Conservation (phyloP, 2,113 vertebrate species). For the Nibea albiflora region DNA sequence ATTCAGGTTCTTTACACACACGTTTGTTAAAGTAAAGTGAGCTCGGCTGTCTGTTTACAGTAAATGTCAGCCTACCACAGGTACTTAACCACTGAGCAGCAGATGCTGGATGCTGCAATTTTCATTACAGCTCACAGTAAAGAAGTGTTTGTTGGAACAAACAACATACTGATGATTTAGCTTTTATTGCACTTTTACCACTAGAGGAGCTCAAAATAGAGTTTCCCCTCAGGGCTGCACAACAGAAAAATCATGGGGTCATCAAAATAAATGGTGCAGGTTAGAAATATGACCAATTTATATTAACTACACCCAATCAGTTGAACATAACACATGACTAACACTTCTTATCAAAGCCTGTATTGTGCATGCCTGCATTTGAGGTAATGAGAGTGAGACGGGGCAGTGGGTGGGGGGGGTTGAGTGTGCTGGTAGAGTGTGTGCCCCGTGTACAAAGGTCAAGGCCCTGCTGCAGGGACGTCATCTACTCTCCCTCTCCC, state of each 20-base stretch:
- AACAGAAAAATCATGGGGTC: slow-evolving; percentile 7
- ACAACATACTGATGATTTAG: slow-evolving; percentile 13
- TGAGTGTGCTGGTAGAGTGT: too few relatives aligned
- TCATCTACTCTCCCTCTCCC: too few relatives aligned
- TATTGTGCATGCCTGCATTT: not conserved
- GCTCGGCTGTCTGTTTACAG: slow-evolving; percentile 11
- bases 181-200: slow-evolving; percentile 17
- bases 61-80: slow-evolving; percentile 19
- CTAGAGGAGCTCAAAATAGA: not conserved
- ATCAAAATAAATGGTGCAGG: slow-evolving; percentile 13
- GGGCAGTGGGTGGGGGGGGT: too few relatives aligned
- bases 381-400: not conserved
- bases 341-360: not conserved
- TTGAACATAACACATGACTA: not conserved
- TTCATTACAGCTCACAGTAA: slow-evolving; percentile 15
- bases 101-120: slow-evolving; percentile 27
- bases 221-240: not conserved
- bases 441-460: too few relatives aligned
- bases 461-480: too few relatives aligned
- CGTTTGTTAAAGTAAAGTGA: not conserved
- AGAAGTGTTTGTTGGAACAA: slow-evolving; percentile 17
- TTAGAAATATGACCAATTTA: slow-evolving; percentile 2
- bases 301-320: not conserved
- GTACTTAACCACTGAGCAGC: not conserved
- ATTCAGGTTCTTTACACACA: not conserved